Evolutionary conservation across 2,888 invertebrate species (phyloP).

Genomic region (Hirtodrosophila histrioides): DNA sequence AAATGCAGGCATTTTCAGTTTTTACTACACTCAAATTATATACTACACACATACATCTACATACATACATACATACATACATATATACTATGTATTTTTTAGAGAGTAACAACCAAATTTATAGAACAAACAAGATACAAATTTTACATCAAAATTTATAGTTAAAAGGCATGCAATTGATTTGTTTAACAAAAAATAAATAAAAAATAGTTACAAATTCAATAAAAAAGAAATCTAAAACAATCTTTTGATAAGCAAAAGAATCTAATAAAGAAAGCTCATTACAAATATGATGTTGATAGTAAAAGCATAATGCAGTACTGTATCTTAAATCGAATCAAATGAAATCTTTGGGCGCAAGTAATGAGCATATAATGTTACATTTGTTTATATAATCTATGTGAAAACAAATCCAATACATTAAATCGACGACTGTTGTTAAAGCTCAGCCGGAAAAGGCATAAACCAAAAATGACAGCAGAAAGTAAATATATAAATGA

Average conservation of each 20-base stretch:
- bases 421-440: slow-evolving; percentile 67
- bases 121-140: slow-evolving; percentile 39
- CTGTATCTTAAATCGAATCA: slow-evolving; percentile 41
- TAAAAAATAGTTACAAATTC: slow-evolving; percentile 1
- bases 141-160: slow-evolving; percentile 56
- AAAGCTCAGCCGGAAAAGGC: slow-evolving; percentile 66
- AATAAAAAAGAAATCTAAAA: slow-evolving; percentile 7
- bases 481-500: slow-evolving; percentile 3
- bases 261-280: slow-evolving; percentile 31
- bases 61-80: slow-evolving; percentile 20
- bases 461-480: slow-evolving; percentile 20
- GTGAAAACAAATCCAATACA: slow-evolving; percentile 45
- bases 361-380: slow-evolving; percentile 68
- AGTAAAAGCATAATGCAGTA: slow-evolving; percentile 31
- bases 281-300: slow-evolving; percentile 44
- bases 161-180: slow-evolving; percentile 37
- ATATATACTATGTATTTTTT: slow-evolving; percentile 47
- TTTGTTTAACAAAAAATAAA: slow-evolving; percentile 37
- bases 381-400: slow-evolving; percentile 84
- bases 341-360: slow-evolving; percentile 17
- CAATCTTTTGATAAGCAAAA: background rate
- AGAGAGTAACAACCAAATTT: slow-evolving; percentile 48
- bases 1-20: slow-evolving; percentile 47
- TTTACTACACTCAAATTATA: slow-evolving; percentile 22
- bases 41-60: slow-evolving; percentile 23